Percentiles rank a stretch among this genome's conserved stretches.
Conservation (phyloP, 2,888 invertebrate species). For the Pterostichus niger region DNA sequence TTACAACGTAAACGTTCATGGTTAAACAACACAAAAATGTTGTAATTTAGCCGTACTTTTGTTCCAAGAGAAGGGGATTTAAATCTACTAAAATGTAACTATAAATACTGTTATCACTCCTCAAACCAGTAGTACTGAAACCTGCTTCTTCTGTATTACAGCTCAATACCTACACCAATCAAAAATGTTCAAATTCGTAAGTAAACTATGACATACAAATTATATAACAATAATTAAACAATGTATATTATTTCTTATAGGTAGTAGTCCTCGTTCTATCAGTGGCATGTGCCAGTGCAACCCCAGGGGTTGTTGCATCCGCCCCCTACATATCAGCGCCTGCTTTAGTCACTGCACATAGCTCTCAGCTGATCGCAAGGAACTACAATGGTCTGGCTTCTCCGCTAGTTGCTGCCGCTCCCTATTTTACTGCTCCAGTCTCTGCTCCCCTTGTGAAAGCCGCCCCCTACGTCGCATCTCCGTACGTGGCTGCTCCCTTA, state of each 20-base stretch:
- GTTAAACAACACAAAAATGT: neutral
- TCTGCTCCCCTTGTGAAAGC: slow-evolving; percentile 69
- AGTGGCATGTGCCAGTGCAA: slow-evolving; percentile 71
- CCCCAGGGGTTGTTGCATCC: slow-evolving; percentile 74
- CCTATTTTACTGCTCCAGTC: slow-evolving; percentile 71
- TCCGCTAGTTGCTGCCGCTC: slow-evolving; percentile 70
- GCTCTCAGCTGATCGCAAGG: slow-evolving; percentile 82
- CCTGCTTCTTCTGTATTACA: neutral
- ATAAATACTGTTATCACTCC: neutral
- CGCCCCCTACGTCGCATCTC: slow-evolving; percentile 65
- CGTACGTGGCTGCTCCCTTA: slow-evolving; percentile 74
- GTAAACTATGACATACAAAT: neutral
- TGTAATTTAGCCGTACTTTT: neutral
- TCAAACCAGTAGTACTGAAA: neutral
- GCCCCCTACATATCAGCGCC: slow-evolving; percentile 69
- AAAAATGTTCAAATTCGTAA: slow-evolving; percentile 18
- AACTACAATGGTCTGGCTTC: slow-evolving; percentile 82
- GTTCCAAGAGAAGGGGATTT: neutral
- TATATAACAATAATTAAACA: neutral
- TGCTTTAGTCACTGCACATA: slow-evolving; percentile 81
- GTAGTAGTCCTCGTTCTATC: slow-evolving; percentile 56
- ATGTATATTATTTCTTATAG: neutral
- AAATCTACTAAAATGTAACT: neutral
- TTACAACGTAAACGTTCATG: slow-evolving; percentile 6
- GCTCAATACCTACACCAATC: neutral